A percentile compares a stretch with the other conserved stretches of the same genome.
phyloP scores from a whole-genome alignment of 1,140 invertebrate species.

The Diabrotica undecimpunctata region DNA sequence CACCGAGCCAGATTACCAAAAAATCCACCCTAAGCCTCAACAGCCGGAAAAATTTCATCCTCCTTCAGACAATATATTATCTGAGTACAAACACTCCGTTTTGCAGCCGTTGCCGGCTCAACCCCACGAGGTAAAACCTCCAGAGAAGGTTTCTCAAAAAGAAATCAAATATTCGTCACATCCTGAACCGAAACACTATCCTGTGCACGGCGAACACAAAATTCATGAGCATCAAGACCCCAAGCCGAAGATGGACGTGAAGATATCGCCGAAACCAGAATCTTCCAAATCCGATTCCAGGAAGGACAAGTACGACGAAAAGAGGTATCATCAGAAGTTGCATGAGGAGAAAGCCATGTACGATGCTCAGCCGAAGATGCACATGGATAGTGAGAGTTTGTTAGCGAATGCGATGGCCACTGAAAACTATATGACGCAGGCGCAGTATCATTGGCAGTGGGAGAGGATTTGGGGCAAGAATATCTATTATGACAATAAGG shows the following conservation, averaged over 20 bases:
- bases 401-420: constrained; percentile 56
- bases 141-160: background rate
- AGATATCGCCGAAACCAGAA: constrained; percentile 38
- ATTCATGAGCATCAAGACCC: constrained; percentile 28
- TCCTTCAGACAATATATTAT: too few species aligned
- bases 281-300: constrained; percentile 43
- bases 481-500: constrained; percentile 41
- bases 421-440: constrained; percentile 49
- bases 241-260: constrained; percentile 47
- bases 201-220: constrained; percentile 25
- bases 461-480: constrained; percentile 49
- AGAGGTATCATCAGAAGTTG: constrained; percentile 34
- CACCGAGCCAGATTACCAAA: too few species aligned
- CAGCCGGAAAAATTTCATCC: too few species aligned
- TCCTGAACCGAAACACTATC: background rate
- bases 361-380: constrained; percentile 35
- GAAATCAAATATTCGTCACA: constrained; percentile 5
- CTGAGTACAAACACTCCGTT: too few species aligned
- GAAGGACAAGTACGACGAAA: constrained; percentile 37
- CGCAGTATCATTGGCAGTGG: constrained; percentile 62
- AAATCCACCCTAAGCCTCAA: too few species aligned
- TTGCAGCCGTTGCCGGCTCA: background rate
- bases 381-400: constrained; percentile 49
- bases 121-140: background rate
- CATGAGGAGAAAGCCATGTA: constrained; percentile 35